phyloP scores from a whole-genome alignment of 1,140 invertebrate genomes.

The Bombus affinis region DNA sequence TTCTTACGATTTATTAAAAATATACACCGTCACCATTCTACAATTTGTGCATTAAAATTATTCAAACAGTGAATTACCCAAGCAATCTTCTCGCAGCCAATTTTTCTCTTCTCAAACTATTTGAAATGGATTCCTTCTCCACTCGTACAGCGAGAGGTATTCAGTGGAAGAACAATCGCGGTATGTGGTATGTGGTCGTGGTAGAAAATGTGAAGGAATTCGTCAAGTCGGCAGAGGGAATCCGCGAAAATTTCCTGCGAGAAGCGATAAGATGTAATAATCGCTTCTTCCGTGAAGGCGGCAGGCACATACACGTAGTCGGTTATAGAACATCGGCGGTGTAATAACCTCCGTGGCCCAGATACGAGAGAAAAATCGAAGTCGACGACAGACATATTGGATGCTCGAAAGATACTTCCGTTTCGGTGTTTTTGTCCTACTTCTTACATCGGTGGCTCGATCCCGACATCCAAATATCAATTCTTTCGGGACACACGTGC shows the following conservation, averaged over 20 bases:
- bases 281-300: slow-evolving; percentile 37
- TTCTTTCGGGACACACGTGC: slow-evolving; percentile 49
- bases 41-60: no score
- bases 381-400: slow-evolving; percentile 64
- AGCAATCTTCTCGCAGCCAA: background rate
- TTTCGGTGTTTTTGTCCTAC: slow-evolving; percentile 59
- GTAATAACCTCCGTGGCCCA: slow-evolving; percentile 67
- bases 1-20: no score
- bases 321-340: slow-evolving; percentile 60
- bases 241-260: slow-evolving; percentile 15
- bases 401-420: slow-evolving; percentile 55
- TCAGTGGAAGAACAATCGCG: background rate
- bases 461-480: slow-evolving; percentile 57
- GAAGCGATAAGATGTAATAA: slow-evolving; percentile 51
- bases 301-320: slow-evolving; percentile 27
- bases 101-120: background rate
- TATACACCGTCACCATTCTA: no score
- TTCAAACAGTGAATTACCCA: background rate
- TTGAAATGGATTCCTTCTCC: background rate
- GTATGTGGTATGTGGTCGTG: background rate
- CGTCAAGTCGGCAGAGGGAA: background rate
- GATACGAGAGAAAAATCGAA: slow-evolving; percentile 67
- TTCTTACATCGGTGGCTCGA: slow-evolving; percentile 32
- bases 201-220: slow-evolving; percentile 21
- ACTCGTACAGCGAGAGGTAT: background rate